phyloP scores from a whole-genome alignment of 2,113 vertebrate genomes.

The Ptyas mucosa region DNA sequence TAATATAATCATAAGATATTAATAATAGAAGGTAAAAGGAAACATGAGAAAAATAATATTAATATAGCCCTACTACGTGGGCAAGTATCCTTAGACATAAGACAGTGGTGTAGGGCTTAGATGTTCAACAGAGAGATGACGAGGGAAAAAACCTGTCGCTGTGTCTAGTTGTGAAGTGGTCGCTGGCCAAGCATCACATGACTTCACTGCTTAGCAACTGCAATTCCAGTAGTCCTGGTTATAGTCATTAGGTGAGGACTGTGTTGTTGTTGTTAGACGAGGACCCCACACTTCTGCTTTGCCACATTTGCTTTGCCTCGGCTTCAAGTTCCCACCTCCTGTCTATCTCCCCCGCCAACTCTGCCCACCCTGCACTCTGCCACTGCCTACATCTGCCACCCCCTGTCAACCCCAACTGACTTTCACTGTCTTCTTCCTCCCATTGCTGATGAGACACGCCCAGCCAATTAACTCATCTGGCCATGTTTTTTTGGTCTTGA shows the following conservation, averaged over 20 bases:
- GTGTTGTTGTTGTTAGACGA: neutral
- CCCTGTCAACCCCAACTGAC: neutral
- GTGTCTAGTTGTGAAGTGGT: neutral
- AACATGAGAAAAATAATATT: neutral
- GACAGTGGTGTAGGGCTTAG: too few relatives aligned
- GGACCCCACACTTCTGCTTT: neutral
- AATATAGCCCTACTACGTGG: neutral
- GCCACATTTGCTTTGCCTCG: neutral
- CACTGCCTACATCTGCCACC: neutral
- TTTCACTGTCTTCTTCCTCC: neutral
- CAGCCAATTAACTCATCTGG: neutral
- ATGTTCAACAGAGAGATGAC: too few relatives aligned
- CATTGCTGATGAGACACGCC: neutral
- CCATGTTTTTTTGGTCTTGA: neutral
- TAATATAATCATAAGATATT: neutral
- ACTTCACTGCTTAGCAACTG: neutral
- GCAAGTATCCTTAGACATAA: neutral
- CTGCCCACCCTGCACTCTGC: neutral
- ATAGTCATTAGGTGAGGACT: neutral
- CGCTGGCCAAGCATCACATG: neutral
- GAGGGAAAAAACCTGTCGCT: too few relatives aligned
- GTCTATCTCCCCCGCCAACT: neutral
- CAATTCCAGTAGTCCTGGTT: neutral
- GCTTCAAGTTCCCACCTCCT: neutral
- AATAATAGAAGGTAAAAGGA: neutral